Percentiles rank a stretch among this genome's conserved stretches.
Evolutionary conservation across 2,797 vertebrate genomes (phyloP).

Genomic region (Carapus acus): DNA sequence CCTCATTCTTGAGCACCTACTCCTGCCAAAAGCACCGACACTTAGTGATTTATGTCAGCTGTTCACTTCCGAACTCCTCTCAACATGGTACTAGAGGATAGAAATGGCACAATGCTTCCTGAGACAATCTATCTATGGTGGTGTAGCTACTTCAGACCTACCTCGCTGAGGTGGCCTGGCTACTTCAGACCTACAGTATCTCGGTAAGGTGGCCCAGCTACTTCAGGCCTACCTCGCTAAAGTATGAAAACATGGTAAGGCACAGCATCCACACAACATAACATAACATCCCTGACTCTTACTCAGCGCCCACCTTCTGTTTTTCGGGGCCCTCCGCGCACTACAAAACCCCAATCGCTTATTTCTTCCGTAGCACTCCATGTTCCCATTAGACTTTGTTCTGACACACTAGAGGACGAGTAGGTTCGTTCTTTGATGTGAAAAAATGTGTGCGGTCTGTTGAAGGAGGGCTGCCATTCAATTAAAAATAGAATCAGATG

Average conservation of each 20-base stretch:
- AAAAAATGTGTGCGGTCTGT: constrained; percentile 27
- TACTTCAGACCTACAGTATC: no score
- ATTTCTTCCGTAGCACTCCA: constrained; percentile 9
- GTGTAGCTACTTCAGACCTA: no score
- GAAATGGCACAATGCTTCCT: constrained; percentile 6
- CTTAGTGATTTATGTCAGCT: constrained; percentile 1
- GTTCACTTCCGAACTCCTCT: constrained; percentile 11
- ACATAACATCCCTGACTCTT: constrained; percentile 13
- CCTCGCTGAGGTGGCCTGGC: no score
- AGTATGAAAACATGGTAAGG: no score
- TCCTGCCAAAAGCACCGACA: constrained; percentile 3
- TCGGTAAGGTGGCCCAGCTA: no score
- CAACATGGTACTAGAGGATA: constrained; percentile 6
- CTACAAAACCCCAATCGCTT: constrained; percentile 1
- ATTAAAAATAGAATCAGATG: constrained; percentile 37
- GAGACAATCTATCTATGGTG: no score
- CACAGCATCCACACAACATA: constrained; percentile 14
- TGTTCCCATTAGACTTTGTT: constrained; percentile 34
- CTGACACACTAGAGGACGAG: constrained; percentile 30
- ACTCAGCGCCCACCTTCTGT: constrained; percentile 7
- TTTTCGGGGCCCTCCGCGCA: no score
- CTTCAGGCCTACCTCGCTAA: no score
- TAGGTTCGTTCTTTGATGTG: constrained; percentile 38
- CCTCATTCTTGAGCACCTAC: no score
- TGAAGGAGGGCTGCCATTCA: constrained; percentile 21